Conservation (phyloP, 2,797 vertebrate genomes). For the Valencia hispanica region DNA sequence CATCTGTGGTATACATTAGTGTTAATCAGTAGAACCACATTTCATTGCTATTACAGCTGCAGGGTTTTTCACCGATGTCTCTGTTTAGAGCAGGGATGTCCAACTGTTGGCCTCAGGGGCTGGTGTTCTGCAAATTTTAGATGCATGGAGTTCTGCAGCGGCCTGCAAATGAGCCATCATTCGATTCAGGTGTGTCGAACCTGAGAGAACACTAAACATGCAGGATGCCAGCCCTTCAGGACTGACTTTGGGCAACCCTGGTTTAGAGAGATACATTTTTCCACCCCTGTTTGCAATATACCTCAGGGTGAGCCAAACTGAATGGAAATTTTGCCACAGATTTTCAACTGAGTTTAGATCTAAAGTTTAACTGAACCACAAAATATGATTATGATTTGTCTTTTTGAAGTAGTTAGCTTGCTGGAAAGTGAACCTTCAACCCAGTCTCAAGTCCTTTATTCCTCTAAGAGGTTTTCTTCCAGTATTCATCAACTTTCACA, state of each 20-base stretch:
- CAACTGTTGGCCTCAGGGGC: too few species aligned
- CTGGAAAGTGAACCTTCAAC: not conserved
- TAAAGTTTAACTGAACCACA: not conserved
- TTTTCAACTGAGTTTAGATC: not conserved
- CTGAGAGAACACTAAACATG: too few species aligned
- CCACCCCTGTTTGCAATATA: not conserved
- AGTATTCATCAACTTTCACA: too few species aligned
- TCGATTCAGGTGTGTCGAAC: too few species aligned
- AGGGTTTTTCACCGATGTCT: not conserved
- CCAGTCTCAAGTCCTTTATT: too few species aligned
- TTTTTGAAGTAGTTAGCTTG: not conserved
- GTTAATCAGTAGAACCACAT: not conserved
- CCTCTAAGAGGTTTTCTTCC: too few species aligned
- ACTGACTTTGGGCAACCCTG: too few species aligned
- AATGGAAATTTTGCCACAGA: not conserved
- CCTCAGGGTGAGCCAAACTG: not conserved
- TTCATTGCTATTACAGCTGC: not conserved
- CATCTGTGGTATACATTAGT: not conserved
- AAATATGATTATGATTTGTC: not conserved
- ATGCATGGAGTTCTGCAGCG: too few species aligned
- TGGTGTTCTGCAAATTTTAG: too few species aligned
- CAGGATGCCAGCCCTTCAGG: too few species aligned
- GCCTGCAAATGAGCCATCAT: too few species aligned
- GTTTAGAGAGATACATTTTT: not conserved
- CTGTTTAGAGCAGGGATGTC: too few species aligned